Evolutionary conservation across 2,113 vertebrate genomes (phyloP).

Genomic region (Lophius piscatorius): DNA sequence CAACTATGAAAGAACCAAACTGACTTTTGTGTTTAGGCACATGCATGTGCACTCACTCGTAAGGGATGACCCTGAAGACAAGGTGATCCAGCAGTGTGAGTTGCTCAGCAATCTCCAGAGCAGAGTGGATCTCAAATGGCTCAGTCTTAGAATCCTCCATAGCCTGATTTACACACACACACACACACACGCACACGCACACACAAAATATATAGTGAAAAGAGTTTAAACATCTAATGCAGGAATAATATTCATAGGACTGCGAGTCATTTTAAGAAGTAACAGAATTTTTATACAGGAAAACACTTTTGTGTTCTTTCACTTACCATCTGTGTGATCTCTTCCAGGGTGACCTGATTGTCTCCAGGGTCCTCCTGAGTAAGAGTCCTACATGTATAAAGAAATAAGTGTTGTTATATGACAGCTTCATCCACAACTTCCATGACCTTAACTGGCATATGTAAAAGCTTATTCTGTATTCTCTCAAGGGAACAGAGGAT

Average conservation of each 20-base stretch:
- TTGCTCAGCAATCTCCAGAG: conserved; percentile 95
- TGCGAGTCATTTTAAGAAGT: not conserved
- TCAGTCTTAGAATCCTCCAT: conserved; percentile 84
- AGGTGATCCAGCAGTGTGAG: conserved; percentile 95
- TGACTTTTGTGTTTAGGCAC: not conserved
- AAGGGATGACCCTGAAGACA: conserved; percentile 95
- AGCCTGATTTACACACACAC: conserved; percentile 74
- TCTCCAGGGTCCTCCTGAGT: conserved; percentile 95
- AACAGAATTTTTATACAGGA: not conserved
- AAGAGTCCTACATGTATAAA: conserved; percentile 83
- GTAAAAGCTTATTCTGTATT: too few species aligned
- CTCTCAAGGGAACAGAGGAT: too few species aligned
- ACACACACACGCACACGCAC: conserved; percentile 14
- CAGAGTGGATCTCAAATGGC: conserved; percentile 93
- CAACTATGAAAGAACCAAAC: conserved; percentile 1
- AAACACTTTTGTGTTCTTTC: not conserved
- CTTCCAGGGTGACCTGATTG: conserved; percentile 91
- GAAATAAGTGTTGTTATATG: not conserved
- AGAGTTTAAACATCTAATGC: not conserved
- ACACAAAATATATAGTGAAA: conserved; percentile 6
- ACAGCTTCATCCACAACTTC: not conserved
- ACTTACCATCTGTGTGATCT: conserved; percentile 89
- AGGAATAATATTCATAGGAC: too few species aligned
- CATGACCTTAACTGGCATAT: not conserved
- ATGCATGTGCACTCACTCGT: conserved; percentile 86